Evolutionary conservation across 2,888 invertebrate species (phyloP).

Genomic region (Agelastica alni): DNA sequence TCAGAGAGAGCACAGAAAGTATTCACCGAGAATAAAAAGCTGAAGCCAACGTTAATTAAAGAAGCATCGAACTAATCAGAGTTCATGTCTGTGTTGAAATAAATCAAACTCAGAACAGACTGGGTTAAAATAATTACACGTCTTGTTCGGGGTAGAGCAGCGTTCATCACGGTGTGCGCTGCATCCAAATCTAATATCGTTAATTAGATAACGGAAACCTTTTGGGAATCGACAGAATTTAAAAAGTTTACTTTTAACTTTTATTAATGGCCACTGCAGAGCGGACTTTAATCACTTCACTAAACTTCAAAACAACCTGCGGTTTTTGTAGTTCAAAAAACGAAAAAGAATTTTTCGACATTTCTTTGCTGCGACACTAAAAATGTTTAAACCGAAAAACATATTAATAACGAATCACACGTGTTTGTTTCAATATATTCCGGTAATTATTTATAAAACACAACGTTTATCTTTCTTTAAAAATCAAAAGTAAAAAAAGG

Average conservation of each 20-base stretch:
- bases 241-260: constrained; percentile 43
- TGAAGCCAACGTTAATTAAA: constrained; percentile 56
- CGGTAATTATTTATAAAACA: too few species aligned
- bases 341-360: too few species aligned
- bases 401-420: too few species aligned
- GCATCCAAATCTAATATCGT: constrained; percentile 59
- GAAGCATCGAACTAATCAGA: constrained; percentile 59
- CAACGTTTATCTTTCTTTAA: too few species aligned
- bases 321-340: background rate
- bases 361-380: too few species aligned
- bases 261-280: constrained; percentile 39
- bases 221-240: constrained; percentile 49
- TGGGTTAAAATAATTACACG: constrained; percentile 59
- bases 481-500: too few species aligned
- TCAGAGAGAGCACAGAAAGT: constrained; percentile 34
- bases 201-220: constrained; percentile 57
- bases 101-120: constrained; percentile 58
- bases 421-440: too few species aligned
- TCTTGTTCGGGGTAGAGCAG: constrained; percentile 56
- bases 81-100: constrained; percentile 57
- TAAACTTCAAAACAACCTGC: constrained; percentile 15
- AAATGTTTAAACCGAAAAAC: too few species aligned
- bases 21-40: constrained; percentile 52
- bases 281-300: constrained; percentile 38
- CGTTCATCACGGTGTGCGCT: constrained; percentile 56